These are phyloP conservation scores for Epirrita christyi DNA, from an alignment of 2,888 invertebrate species.

Conservation along the genomic window DNA sequence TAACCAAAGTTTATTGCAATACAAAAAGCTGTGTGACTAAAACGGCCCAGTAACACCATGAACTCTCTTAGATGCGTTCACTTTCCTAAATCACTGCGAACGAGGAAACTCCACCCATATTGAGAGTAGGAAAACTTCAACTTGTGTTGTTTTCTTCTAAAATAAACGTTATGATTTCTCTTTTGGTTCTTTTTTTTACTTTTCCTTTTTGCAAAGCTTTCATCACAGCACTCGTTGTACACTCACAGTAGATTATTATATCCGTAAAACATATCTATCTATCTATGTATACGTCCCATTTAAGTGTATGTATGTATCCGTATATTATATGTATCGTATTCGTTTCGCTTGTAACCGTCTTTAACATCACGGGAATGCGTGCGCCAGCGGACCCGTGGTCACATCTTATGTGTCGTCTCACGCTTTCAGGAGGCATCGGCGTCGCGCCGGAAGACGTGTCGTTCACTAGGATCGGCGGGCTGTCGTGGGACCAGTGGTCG, in stretches of 20 bases:
- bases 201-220: constrained; percentile 79
- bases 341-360: constrained; percentile 71
- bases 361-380: constrained; percentile 67
- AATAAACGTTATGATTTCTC: constrained; percentile 77
- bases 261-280: constrained; percentile 57
- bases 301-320: constrained; percentile 42
- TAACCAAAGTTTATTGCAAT: constrained; percentile 68
- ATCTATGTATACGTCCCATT: constrained; percentile 48
- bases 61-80: constrained; percentile 50
- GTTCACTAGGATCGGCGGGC: constrained; percentile 88
- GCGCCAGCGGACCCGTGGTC: constrained; percentile 27
- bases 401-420: constrained; percentile 48
- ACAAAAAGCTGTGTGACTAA: constrained; percentile 68
- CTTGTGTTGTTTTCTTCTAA: constrained; percentile 45
- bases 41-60: constrained; percentile 63
- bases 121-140: constrained; percentile 35
- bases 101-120: constrained; percentile 30
- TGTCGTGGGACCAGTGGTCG: constrained; percentile 90
- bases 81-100: constrained; percentile 37
- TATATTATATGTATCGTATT: constrained; percentile 60
- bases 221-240: constrained; percentile 83
- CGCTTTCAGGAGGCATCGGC: constrained; percentile 64
- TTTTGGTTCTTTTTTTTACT: constrained; percentile 72
- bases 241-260: constrained; percentile 75
- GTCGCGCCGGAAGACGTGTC: constrained; percentile 86